Evolutionary conservation across 2,888 invertebrate genomes (phyloP).

Genomic region (Eulithis prunata): DNA sequence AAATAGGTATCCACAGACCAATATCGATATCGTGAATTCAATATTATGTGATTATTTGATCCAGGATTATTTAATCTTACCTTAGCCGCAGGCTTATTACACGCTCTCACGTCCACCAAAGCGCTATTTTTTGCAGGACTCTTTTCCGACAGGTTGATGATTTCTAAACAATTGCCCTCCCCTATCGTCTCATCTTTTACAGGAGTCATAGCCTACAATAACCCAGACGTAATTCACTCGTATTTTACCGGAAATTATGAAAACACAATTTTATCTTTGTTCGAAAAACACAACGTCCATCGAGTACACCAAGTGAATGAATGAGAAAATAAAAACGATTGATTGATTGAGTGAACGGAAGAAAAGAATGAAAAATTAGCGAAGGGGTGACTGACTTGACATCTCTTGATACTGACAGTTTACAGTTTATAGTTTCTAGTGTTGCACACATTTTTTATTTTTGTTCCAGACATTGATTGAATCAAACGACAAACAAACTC

Average conservation of each 20-base stretch:
- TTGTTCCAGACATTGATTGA: too few species aligned
- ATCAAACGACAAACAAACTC: too few species aligned
- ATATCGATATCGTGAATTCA: too few species aligned
- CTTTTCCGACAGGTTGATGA: constrained; percentile 76
- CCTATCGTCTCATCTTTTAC: constrained; percentile 79
- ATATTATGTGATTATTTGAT: not conserved
- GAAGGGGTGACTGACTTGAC: too few species aligned
- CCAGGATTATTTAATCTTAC: constrained; percentile 67
- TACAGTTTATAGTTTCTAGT: too few species aligned
- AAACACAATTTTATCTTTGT: constrained; percentile 31
- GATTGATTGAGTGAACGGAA: constrained; percentile 7
- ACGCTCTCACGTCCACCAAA: constrained; percentile 87
- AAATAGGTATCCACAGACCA: too few species aligned
- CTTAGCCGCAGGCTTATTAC: constrained; percentile 87
- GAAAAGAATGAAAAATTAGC: constrained; percentile 26
- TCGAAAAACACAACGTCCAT: constrained; percentile 36
- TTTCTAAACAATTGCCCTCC: constrained; percentile 78
- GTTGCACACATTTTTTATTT: too few species aligned
- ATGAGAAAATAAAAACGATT: constrained; percentile 1
- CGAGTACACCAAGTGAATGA: constrained; percentile 47
- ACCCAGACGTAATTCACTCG: constrained; percentile 19
- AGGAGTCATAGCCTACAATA: constrained; percentile 77
- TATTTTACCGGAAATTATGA: constrained; percentile 17
- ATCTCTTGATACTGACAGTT: too few species aligned
- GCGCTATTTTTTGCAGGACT: constrained; percentile 78